phyloP scores from a whole-genome alignment of 1,140 invertebrate genomes.

The Pinna nobilis region DNA sequence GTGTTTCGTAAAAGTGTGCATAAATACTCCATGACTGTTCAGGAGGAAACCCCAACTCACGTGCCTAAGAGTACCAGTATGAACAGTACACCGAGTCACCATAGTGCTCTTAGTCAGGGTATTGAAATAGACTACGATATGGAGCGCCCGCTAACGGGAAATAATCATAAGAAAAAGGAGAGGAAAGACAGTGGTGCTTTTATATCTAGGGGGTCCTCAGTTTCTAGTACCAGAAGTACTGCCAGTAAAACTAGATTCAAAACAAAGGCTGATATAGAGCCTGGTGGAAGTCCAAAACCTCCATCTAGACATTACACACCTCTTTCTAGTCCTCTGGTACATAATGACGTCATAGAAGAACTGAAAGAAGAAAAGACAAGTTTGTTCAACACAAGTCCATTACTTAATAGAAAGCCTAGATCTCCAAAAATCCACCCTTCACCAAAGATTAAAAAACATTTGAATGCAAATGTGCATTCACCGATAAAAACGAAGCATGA shows the following conservation, averaged over 20 bases:
- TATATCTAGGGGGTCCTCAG: slow-evolving; percentile 50
- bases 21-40: slow-evolving; percentile 65
- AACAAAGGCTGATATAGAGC: slow-evolving; percentile 53
- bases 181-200: slow-evolving; percentile 17
- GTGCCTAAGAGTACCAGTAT: slow-evolving; percentile 57
- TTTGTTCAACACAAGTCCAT: slow-evolving; percentile 63
- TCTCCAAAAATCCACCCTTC: slow-evolving; percentile 65
- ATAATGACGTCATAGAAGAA: slow-evolving; percentile 25
- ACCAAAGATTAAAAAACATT: slow-evolving; percentile 48
- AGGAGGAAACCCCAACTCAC: slow-evolving; percentile 61
- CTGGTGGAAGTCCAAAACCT: slow-evolving; percentile 49
- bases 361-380: slow-evolving; percentile 44
- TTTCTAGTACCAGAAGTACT: slow-evolving; percentile 54
- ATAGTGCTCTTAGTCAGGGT: slow-evolving; percentile 50
- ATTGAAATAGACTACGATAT: slow-evolving; percentile 66
- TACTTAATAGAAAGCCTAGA: slow-evolving; percentile 51
- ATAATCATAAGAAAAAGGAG: slow-evolving; percentile 18
- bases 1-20: slow-evolving; percentile 48
- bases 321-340: slow-evolving; percentile 48
- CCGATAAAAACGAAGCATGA: slow-evolving; percentile 58
- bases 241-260: slow-evolving; percentile 31
- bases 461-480: slow-evolving; percentile 19
- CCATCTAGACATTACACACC: slow-evolving; percentile 52
- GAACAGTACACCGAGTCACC: slow-evolving; percentile 57
- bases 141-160: slow-evolving; percentile 62